Conservation (phyloP, 2,888 invertebrate genomes). For the Margaritifera margaritifera region DNA sequence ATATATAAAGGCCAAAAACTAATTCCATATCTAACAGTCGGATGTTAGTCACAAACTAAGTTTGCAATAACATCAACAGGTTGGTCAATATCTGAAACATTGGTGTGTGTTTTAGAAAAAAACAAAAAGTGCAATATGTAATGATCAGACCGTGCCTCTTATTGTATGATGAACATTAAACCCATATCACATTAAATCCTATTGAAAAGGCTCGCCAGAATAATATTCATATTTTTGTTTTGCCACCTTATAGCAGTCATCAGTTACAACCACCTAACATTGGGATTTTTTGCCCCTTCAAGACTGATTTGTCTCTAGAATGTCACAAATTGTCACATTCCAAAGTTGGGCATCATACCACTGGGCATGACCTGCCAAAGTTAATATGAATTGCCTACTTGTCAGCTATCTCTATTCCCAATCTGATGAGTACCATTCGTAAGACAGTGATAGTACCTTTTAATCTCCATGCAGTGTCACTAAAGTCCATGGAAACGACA, state of each 20-base stretch:
- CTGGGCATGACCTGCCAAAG: too few relatives aligned
- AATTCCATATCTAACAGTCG: constrained; percentile 1
- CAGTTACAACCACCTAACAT: constrained; percentile 9
- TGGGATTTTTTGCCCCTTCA: constrained; percentile 21
- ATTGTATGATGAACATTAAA: constrained; percentile 27
- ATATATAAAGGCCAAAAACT: constrained; percentile 24
- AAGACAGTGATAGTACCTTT: too few relatives aligned
- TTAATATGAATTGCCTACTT: too few relatives aligned
- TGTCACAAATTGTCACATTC: too few relatives aligned
- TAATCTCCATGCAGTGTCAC: too few relatives aligned
- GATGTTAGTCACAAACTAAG: constrained; percentile 9
- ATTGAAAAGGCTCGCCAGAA: constrained; percentile 16
- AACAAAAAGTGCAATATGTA: constrained; percentile 19
- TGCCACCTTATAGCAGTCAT: constrained; percentile 17
- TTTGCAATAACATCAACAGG: constrained; percentile 4
- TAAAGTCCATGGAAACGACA: too few relatives aligned
- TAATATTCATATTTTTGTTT: constrained; percentile 14
- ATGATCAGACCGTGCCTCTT: constrained; percentile 17
- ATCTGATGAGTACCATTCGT: too few relatives aligned
- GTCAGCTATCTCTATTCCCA: too few relatives aligned
- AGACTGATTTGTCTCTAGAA: too few relatives aligned
- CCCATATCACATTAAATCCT: constrained; percentile 13
- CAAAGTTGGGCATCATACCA: too few relatives aligned
- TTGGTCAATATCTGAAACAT: constrained; percentile 19
- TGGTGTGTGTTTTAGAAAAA: constrained; percentile 18